Conservation (phyloP, 2,888 invertebrate species). For the Stegophylla sp. region DNA sequence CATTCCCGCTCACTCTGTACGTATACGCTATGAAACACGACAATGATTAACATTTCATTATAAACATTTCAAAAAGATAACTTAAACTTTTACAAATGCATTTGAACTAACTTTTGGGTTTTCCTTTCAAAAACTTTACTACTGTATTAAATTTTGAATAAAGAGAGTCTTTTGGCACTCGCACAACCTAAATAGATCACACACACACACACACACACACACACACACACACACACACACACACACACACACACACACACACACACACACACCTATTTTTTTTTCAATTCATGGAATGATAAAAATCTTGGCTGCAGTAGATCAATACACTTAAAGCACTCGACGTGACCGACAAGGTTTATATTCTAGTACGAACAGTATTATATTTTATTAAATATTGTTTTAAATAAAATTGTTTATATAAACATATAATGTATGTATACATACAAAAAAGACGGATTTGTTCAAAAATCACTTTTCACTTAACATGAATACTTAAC, state of each 20-base stretch:
- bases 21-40: not conserved
- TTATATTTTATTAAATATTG: too few relatives aligned
- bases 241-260: too few relatives aligned
- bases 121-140: not conserved
- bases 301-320: not conserved
- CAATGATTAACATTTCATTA: slow-evolving; percentile 1
- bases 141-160: not conserved
- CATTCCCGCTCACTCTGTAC: not conserved
- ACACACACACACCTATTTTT: not conserved
- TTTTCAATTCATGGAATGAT: not conserved
- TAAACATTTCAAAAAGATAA: not conserved
- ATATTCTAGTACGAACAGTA: not conserved
- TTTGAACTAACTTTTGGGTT: not conserved
- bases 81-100: not conserved
- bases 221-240: too few relatives aligned
- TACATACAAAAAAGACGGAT: too few relatives aligned
- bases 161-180: slow-evolving; percentile 2
- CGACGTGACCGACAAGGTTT: not conserved
- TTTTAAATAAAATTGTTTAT: too few relatives aligned
- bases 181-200: slow-evolving; percentile 4
- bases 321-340: not conserved
- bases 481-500: too few relatives aligned
- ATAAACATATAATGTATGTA: too few relatives aligned
- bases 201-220: too few relatives aligned
- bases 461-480: too few relatives aligned